Evolutionary conservation across 2,888 invertebrate genomes (phyloP), one percentile per base, ranked within the genome.

Genomic region (Aphidoletes aphidimyza): DNA sequence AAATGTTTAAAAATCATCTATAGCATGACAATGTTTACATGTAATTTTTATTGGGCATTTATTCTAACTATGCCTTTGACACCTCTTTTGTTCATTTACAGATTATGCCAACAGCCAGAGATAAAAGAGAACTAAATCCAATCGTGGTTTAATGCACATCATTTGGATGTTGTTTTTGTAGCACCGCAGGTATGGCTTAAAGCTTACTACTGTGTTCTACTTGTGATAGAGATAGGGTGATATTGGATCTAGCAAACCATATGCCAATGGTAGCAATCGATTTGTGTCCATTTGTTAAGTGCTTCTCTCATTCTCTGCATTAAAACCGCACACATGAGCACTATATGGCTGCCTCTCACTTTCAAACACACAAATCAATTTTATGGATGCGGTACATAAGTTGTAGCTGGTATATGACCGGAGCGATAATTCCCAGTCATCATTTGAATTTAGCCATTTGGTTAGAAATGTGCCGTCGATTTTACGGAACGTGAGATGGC

Each of bases 211-310:
- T n/a, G n/a, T n/a, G n/a, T n/a, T n/a, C n/a, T n/a, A n/a, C n/a
- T n/a, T n/a, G n/a, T n/a, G n/a, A n/a, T n/a, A 47, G 17, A 11
- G 47, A 17, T 47, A 47, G 11, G 11, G 11, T 39, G 47, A 47
- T 17, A 54, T 54, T 54, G 3, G 22, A 26, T 54, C n/a, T n/a
- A n/a, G n/a, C n/a, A n/a, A n/a, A 30, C 69, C 69, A 69, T 69
- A 69, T 69, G 69, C 14, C 69, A 69, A 69, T 34, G 69, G 30
- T 69, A 30, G 69, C 69, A 30, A 69, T 69, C 69, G 69, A 69
- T 69, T 69, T 69, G n/a, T 69, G 34, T 69, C n/a, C 69, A 69
- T 30, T 17, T 9, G 17, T 14, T 69, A n/a, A 69, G 34, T 69
- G 34, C 1, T 69, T 11, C 3, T 1, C 30, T 26, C 30, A 69